Evolutionary conservation across 2,113 vertebrate species (phyloP), one percentile per base, ranked within the genome.

Genomic region (Pithys albifrons): DNA sequence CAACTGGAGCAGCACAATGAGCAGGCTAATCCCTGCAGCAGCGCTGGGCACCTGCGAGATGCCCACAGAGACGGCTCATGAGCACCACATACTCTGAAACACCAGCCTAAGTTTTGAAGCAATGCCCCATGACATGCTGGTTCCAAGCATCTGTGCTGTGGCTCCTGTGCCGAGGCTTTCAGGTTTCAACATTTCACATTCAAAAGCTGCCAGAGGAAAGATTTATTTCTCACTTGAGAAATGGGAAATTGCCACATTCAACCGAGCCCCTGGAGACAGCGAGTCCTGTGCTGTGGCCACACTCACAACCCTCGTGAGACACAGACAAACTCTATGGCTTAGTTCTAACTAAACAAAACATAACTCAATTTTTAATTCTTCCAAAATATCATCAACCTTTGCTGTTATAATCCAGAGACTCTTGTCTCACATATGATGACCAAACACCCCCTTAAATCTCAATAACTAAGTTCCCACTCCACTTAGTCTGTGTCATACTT

Each of bases 1-100:
- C 8, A 0, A 22, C 27, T 0, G 0, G 8, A 78, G 66, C 2
- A 14, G 46, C 12, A 5, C 5, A 27, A 12, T 0, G 2, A 24
- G 66, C 59, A 20, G 64, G 33, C 54, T 4, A 8, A 65, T 37
- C 35, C 80, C 52, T 43, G 6, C 39, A 3, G 8, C 17, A 18
- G 6, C 66, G 12, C 4, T 10, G 31, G 13, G n/a, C 2, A 0
- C 2, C 61, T 19, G 12, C 1, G 7, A 62, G 33, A 54, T 5
- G 31, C 31, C 55, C 19, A 5, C 25, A 37, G 14, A 29, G 25
- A 15, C 3, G 5, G 22, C 12, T 25, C 23, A 18, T 29, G 5
- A 24, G 25, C 3, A 5, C 5, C 46, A 51, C n/a, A 51, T 19
- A 33, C 31, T 8, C 33, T 6, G 69, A 51, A 52, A 29, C 46